Base-by-base conservation (phyloP, 2,113 vertebrate species). In the Microcebus griseorufus region DNA sequence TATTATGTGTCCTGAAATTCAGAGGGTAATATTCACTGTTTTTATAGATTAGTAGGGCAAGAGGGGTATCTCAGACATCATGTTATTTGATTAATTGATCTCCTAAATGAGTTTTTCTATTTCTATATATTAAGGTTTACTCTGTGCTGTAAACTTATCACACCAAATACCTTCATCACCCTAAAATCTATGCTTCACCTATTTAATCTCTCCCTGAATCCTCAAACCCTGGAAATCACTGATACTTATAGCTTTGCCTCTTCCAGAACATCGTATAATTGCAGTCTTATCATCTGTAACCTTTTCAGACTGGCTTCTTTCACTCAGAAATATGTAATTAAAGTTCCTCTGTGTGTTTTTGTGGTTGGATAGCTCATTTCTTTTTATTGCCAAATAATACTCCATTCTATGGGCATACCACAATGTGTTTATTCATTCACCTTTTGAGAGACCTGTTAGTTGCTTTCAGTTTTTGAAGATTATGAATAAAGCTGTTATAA, bases 401-500 rank as follows among this genome's bases (percentile, higher is more conserved):
- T 55, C 22, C 37, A 11, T 48, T 69, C 20, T 67, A 17, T 27
- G 14, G 34, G 39, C 32, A 67, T 75, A 20, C 13, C 11, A 27
- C 23, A 34, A 18, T 27, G 51, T 73, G 37, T 73, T 78, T 51
- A 65, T 53, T 58, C 10, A 58, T 18, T 82, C 53, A 34, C 9
- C 34, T 81, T 86, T 70, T 29, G 73, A 75, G 60, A 64, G 20
- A 39, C 34, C 20, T 76, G 42, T 79, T 58, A 23, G 7, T 39
- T 75, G 72, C 34, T 94, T 89, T 3, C 20, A 5, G 1, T 62
- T 79, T 86, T 75, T 12, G 29, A 32, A 39, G 22, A 76, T 55
- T 64, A 76, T 93, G 60, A 96, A 82, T 92, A 94, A 96, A 97
- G 55, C 10, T 48, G 7, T 32, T 64, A 16, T n/a, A 76, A 94